Evolutionary conservation across 2,797 vertebrate genomes (phyloP), one percentile per base, ranked within the genome.

Genomic region (Mormyrops boulengeri): DNA sequence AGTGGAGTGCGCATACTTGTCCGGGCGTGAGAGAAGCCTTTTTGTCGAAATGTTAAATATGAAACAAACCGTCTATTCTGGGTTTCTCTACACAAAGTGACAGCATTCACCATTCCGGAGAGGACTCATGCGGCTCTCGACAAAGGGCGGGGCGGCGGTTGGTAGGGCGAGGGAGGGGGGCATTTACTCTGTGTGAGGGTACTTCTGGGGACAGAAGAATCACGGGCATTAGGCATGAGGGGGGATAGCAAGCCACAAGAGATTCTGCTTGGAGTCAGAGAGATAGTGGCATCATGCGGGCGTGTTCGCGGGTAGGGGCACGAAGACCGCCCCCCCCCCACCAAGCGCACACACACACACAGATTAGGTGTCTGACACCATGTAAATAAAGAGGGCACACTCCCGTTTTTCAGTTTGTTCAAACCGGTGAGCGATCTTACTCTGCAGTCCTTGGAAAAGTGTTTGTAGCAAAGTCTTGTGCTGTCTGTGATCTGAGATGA

Each of bases 311-410:
- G 34, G 19, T 17, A 22, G 52, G 88, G 77, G 88, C 47, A 1
- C 3, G 4, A 60, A 89, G 55, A 60, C 2, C 26, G 26, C 26
- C 55, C 55, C 90, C 55, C 49, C 53, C 19, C 22, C n/a, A 34
- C 80, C 57, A 88, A 89, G 55, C n/a, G 92, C 93, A 92, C 95
- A 12, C 62, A 26, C 26, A 12, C 62, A n/a, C n/a, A n/a, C n/a
- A 66, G 26, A 66, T 66, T 30, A 30, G 62, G 22, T 30, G 26
- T 12, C 26, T 44, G 44, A 44, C 44, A 44, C 44, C 44, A 44
- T 44, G 44, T 0, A 6, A 44, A 44, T 44, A 5, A 44, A 44
- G 4, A 44, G 4, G 44, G 44, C 44, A 44, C 44, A 44, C 44
- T 47, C 5, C 44, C 44, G 1, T 47, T 47, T 47, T 5, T 55